A percentile compares a stretch with the other conserved stretches of the same genome.
These are phyloP conservation scores for Petrocephalus schoutedeni DNA, from an alignment of 2,797 vertebrate species.

Conservation along the genomic window DNA sequence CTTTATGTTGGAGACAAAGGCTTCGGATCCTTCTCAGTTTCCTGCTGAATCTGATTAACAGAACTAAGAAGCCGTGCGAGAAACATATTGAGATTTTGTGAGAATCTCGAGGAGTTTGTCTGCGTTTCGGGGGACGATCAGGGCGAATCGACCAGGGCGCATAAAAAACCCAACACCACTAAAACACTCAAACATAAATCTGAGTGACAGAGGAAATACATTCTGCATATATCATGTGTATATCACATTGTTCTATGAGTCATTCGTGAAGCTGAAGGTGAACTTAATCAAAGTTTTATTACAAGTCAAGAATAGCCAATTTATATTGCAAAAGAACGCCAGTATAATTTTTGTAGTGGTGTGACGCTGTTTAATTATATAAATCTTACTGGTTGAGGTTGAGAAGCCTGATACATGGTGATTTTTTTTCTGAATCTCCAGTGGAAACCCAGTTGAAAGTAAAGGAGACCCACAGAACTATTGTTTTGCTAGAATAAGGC, in stretches of 20 bases:
- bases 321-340: background rate
- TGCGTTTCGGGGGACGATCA: background rate
- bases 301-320: background rate
- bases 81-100: background rate
- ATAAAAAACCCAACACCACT: background rate
- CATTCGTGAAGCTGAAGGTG: slow-evolving; percentile 5
- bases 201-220: background rate
- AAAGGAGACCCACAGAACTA: background rate
- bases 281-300: background rate
- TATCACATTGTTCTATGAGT: background rate
- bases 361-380: background rate
- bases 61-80: background rate
- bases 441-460: background rate
- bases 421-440: background rate
- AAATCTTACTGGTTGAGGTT: background rate
- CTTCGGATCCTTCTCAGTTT: background rate
- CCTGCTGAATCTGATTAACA: background rate
- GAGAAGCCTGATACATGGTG: background rate
- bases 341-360: background rate
- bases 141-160: background rate
- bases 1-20: background rate
- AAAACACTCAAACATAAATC: background rate
- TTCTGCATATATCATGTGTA: background rate
- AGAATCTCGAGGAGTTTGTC: background rate
- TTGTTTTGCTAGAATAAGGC: background rate